Base-by-base conservation (phyloP, 2,888 invertebrate genomes). In the Chironomus tentans region DNA sequence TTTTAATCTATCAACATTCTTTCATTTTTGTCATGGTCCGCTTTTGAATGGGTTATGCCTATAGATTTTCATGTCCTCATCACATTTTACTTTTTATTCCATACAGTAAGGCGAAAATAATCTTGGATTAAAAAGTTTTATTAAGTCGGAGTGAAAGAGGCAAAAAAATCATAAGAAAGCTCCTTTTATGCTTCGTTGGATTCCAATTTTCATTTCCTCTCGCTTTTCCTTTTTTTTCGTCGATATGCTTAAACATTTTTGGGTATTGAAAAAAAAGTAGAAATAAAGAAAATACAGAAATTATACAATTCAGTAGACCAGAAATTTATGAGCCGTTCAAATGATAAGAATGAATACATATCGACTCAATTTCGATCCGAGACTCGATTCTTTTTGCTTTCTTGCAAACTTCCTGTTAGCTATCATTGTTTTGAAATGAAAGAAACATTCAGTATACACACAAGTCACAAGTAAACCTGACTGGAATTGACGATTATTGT, bases 321-420 rank as follows among this genome's bases (percentile, higher is more conserved):
- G 24, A 73, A 73, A 73, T 73, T 73, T 73, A 73, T 73, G 72
- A 73, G 13, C 61, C 72, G 46, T 73, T 56, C 46, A 15, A n/a
- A 38, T 68, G 68, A 68, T 68, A 15, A 68, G 38, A 38, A 15
- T 38, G 6, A 68, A 38, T 15, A 24, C 21, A 22, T 65, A 24
- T 65, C 65, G 13, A 21, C 65, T 24, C 24, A 65, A 24, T 65
- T 65, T 21, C n/a, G n/a, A 56, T 56, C 2, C 7, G 50, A 13
- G 4, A 50, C 28, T 28, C 28, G 2, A 5, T 50, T 50, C 50
- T 50, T 4, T 15, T n/a, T 50, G n/a, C 50, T 50, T 56, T 56
- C n/a, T 4, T 2, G 2, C 38, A 38, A 38, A 38, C 38, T 38
- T 38, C 38, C 38, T 38, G 38, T 10, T 10, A 38, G 38, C 10